These are phyloP conservation scores for Palythoa caribaeorum DNA, from an alignment of 92 coral and sea anemone species.

Conservation along the genomic window DNA sequence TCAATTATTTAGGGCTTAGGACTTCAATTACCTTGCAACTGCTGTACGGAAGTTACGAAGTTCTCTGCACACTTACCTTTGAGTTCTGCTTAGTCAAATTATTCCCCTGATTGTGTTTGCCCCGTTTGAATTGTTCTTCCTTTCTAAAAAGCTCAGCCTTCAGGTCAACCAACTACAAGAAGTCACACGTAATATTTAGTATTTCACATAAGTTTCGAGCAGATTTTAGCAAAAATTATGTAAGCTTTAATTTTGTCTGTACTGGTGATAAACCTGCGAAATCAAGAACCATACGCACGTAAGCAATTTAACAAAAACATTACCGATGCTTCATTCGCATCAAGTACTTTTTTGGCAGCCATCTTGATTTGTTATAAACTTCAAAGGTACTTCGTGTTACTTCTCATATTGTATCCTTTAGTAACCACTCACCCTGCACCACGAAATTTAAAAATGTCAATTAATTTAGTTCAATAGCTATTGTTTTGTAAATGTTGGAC, in stretches of 20 bases:
- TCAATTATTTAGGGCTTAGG: too few relatives aligned
- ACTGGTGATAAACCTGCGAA: not conserved
- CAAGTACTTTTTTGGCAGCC: slow-evolving; percentile 89
- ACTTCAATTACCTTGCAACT: too few relatives aligned
- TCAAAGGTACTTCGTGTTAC: slow-evolving; percentile 17
- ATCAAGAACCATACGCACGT: not conserved
- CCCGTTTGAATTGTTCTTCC: slow-evolving; percentile 87
- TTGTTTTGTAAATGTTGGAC: not conserved
- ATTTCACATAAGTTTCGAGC: not conserved
- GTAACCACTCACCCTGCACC: not conserved
- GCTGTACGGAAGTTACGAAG: not conserved
- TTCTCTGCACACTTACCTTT: slow-evolving; percentile 45
- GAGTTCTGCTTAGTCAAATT: slow-evolving; percentile 10
- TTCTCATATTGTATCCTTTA: not conserved
- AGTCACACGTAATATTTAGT: not conserved
- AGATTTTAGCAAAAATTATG: not conserved
- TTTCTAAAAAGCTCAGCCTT: slow-evolving; percentile 96
- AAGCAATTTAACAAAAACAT: not conserved
- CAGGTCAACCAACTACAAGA: slow-evolving; percentile 81
- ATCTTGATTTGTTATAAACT: slow-evolving; percentile 68
- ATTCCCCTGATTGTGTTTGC: slow-evolving; percentile 53
- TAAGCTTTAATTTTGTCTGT: not conserved
- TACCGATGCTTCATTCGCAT: slow-evolving; percentile 97
- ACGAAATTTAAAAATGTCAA: slow-evolving; percentile 4
- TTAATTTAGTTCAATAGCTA: not conserved